Base-by-base conservation (phyloP, 2,888 invertebrate genomes). In the Morpho achilles region DNA sequence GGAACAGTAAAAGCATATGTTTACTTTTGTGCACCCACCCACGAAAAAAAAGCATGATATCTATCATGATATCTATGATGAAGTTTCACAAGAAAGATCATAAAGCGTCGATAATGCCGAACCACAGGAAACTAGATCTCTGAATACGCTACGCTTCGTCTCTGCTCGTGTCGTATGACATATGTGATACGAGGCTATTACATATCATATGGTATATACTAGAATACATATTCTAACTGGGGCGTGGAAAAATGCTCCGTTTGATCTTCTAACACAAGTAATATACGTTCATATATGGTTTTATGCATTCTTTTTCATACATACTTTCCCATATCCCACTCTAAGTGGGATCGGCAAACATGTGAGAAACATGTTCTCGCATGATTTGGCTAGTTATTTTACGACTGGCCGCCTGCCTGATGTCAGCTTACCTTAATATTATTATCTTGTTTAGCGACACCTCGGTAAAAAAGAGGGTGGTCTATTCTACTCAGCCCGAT, bases 171-270 rank as follows among this genome's bases (percentile, higher is more conserved):
- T 82, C 80, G 66, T 76, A 77, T 84, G 82, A 80, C 83, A 82
- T 80, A 84, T 75, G 73, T 71, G 82, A 87, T 75, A 85, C 79
- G 64, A 62, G 67, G 67, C 73, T 81, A 82, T 87, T 81, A 67
- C 73, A 76, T 86, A 81, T 79, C 82, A 73, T 64, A 60, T 63
- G 64, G 69, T 44, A 44, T 51, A 51, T 67, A 72, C 76, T 77
- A 74, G 74, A 75, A 78, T 73, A 53, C 60, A 43, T 39, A 51
- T 16, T 63, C 53, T 80, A 86, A 84, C 82, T 80, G 79, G 79
- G 75, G 79, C 82, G 71, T 77, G 73, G 76, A 79, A 79, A 80
- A 78, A 77, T 77, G 71, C 69, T 64, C 54, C 57, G 62, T 46
- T 60, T 9, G 42, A 32, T 32, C 32, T 32, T 32, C 32, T 2